Evolutionary conservation across 2,113 vertebrate genomes (phyloP).

Genomic region (Hylia prasina): DNA sequence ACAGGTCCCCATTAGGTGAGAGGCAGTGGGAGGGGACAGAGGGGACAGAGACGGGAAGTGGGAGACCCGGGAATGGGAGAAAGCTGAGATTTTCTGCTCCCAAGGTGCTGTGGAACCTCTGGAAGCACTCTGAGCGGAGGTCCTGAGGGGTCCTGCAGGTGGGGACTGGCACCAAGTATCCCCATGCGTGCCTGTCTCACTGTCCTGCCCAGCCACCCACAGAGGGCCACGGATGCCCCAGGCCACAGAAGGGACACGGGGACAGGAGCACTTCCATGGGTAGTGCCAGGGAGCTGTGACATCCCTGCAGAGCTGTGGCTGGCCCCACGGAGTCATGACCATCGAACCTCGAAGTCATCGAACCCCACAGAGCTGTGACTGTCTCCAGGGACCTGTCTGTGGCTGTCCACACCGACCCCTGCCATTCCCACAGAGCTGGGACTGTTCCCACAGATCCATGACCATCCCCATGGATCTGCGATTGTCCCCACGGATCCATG

Average conservation of each 20-base stretch:
- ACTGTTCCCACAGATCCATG: not conserved
- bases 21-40: not conserved
- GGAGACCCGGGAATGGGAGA: fast-evolving
- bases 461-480: fast-evolving
- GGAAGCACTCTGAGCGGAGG: not conserved
- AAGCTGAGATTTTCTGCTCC: not conserved
- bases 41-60: no score
- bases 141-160: not conserved
- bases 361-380: fast-evolving
- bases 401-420: not conserved
- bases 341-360: fast-evolving
- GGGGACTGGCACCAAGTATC: not conserved
- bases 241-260: not conserved
- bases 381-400: not conserved
- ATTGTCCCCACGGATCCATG: fast-evolving
- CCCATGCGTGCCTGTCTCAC: fast-evolving
- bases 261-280: fast-evolving
- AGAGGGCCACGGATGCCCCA: not conserved
- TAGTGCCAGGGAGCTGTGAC: not conserved
- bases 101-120: fast-evolving
- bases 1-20: not conserved
- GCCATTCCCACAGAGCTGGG: not conserved
- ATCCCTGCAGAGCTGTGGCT: not conserved
- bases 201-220: not conserved
- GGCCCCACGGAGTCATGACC: fast-evolving